phyloP scores from a whole-genome alignment of 2,113 vertebrate genomes.

The Cavia aperea region DNA sequence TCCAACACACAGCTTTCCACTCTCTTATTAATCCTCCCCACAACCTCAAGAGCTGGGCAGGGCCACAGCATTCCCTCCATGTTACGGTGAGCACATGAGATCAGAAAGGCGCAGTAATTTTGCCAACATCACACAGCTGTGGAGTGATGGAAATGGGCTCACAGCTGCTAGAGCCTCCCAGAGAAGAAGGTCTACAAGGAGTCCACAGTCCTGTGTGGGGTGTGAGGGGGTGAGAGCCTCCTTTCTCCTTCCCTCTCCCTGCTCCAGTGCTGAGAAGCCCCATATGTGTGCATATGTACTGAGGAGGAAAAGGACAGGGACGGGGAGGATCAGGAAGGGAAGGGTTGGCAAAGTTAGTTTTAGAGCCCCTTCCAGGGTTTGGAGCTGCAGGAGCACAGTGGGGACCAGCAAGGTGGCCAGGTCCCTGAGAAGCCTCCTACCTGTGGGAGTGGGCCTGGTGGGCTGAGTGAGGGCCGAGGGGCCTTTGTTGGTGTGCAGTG shows the following conservation, averaged over 20 bases:
- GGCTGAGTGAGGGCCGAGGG: rapidly evolving
- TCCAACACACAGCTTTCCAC: neutral
- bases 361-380: neutral
- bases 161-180: neutral
- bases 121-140: conserved; percentile 3
- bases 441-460: neutral
- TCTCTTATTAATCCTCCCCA: neutral
- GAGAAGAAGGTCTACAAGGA: too few species aligned
- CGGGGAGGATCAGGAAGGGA: neutral
- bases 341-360: neutral
- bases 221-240: too few species aligned
- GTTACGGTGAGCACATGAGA: neutral
- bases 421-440: neutral
- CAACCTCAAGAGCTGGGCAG: neutral
- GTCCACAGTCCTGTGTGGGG: too few species aligned
- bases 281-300: neutral
- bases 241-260: neutral
- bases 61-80: neutral
- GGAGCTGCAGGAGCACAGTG: neutral
- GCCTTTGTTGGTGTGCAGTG: neutral
- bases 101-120: conserved; percentile 13
- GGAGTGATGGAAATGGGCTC: neutral
- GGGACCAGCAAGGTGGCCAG: neutral
- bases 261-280: neutral
- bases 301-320: neutral